Percentiles rank a stretch among this genome's conserved stretches.
Evolutionary conservation across 2,888 invertebrate genomes (phyloP).

Genomic region (Phyllotreta striolata): DNA sequence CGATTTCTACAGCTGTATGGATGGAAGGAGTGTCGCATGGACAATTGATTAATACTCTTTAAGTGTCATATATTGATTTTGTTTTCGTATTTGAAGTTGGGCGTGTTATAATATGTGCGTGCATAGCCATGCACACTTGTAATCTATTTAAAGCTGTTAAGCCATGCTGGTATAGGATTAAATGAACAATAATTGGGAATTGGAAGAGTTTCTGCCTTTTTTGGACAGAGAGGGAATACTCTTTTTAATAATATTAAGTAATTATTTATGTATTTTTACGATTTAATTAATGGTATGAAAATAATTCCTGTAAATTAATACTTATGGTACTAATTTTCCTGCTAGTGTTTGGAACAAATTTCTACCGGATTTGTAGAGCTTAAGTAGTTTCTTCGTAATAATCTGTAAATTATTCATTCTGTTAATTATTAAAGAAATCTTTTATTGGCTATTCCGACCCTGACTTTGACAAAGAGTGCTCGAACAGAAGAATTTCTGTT

Average conservation of each 20-base stretch:
- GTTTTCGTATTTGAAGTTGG: slow-evolving; percentile 36
- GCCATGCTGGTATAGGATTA: slow-evolving; percentile 44
- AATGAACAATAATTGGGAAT: slow-evolving; percentile 38
- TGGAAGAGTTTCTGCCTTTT: slow-evolving; percentile 1
- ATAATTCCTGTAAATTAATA: no score
- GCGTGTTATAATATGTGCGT: slow-evolving; percentile 29
- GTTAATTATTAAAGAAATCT: no score
- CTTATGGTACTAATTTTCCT: no score
- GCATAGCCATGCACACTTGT: slow-evolving; percentile 34
- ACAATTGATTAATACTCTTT: not conserved
- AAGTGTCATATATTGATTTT: slow-evolving; percentile 6
- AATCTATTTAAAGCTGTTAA: slow-evolving; percentile 42
- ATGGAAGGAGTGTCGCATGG: slow-evolving; percentile 7
- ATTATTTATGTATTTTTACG: no score
- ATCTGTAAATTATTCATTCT: no score
- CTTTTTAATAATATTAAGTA: no score
- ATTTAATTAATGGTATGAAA: no score
- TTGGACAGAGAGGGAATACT: slow-evolving; percentile 7
- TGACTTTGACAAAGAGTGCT: slow-evolving; percentile 6
- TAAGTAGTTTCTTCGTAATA: no score
- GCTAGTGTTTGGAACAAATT: no score
- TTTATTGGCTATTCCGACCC: not conserved
- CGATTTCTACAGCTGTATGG: not conserved
- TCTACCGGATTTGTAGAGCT: no score
- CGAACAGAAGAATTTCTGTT: slow-evolving; percentile 15